These are phyloP conservation scores for Novumbra hubbsi DNA, from an alignment of 2,797 vertebrate genomes.

Conservation along the genomic window DNA sequence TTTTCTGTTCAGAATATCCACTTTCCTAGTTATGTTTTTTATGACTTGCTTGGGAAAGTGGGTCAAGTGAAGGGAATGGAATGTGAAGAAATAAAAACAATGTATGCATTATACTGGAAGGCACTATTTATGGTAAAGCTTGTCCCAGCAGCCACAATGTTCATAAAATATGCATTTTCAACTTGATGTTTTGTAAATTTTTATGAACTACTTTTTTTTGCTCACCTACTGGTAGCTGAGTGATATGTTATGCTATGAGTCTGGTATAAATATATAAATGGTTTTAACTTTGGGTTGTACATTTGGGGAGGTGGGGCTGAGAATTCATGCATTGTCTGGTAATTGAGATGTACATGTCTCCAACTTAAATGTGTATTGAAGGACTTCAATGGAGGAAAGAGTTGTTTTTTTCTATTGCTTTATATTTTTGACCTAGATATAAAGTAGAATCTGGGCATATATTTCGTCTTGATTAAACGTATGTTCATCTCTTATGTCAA, in stretches of 20 bases:
- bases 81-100: neutral
- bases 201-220: slow-evolving; percentile 38
- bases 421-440: slow-evolving; percentile 64
- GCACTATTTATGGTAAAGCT: slow-evolving; percentile 33
- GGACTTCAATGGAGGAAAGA: slow-evolving; percentile 52
- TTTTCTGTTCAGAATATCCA: neutral
- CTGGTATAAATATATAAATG: slow-evolving; percentile 70
- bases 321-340: slow-evolving; percentile 63
- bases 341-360: slow-evolving; percentile 59
- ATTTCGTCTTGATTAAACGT: slow-evolving; percentile 83
- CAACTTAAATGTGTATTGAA: slow-evolving; percentile 45
- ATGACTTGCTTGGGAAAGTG: neutral
- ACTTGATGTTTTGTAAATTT: slow-evolving; percentile 40
- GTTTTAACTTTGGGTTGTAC: slow-evolving; percentile 64
- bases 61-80: neutral
- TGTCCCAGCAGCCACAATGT: slow-evolving; percentile 7
- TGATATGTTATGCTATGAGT: slow-evolving; percentile 42
- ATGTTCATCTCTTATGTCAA: slow-evolving; percentile 66
- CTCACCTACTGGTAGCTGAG: slow-evolving; percentile 40
- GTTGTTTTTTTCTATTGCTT: slow-evolving; percentile 68
- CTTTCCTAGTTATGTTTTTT: neutral
- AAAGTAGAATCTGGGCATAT: slow-evolving; percentile 64
- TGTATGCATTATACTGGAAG: slow-evolving; percentile 36
- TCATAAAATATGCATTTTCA: slow-evolving; percentile 28
- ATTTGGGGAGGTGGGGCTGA: slow-evolving; percentile 56